Base-by-base conservation (phyloP, 1,140 invertebrate genomes). In the Dreissena polymorpha region DNA sequence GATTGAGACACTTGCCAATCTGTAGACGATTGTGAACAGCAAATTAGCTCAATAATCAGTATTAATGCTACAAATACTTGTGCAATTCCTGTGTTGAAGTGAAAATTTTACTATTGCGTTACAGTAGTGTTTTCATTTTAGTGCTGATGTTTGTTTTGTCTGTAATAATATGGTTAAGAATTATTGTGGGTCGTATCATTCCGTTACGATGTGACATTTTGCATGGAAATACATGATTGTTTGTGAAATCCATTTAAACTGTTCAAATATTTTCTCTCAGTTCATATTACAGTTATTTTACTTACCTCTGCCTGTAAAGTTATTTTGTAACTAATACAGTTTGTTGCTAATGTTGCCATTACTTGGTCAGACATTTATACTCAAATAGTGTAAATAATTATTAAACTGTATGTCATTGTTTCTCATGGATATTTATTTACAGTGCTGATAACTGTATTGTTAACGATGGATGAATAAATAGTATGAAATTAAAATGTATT, bases 1-100 rank as follows among this genome's bases (percentile, higher is more conserved):
- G 64, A 88, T 91, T 57, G 81, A 91, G 27, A 90, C 89, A 13
- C 82, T 91, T 51, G 89, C 88, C 25, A 88, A 89, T 71, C 86
- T 91, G 75, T 91, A 83, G 88, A 80, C 49, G 14, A 57, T n/a
- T 63, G 10, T 12, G 10, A 63, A 63, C 12, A 2, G 2, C 23
- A n/a, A n/a, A 63, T 63, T 2, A 63, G 25, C 25, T 68, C 16
- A 27, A 68, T 21, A 21, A 25, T 71, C 69, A 49, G 69, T 71
- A 50, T 71, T 29, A 71, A 71, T 18, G 16, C 29, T 23, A 68
- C 27, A 60, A n/a, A 60, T 23, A 60, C 18, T 7, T 68, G 67
- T 68, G 67, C 67, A 68, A 68, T 68, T n/a, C 18, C 23, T 10
- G 57, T 60, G 16, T 60, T n/a, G 16, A 18, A 60, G 12, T 60